phyloP scores from a whole-genome alignment of 2,888 invertebrate genomes.

The Fragum whitleyi region DNA sequence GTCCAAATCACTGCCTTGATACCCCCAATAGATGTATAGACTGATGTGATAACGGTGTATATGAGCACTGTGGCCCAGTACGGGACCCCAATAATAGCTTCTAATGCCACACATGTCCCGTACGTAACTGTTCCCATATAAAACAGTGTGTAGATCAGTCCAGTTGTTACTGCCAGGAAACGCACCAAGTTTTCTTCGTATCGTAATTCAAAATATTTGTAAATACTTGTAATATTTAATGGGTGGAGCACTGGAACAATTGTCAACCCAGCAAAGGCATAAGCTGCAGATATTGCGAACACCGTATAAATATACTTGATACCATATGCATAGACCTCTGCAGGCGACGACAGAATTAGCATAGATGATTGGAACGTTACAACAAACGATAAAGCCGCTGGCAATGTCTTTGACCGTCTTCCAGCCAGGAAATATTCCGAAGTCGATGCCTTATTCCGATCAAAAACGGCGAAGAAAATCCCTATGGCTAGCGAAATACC shows the following conservation, averaged over 20 bases:
- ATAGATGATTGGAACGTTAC: slow-evolving; percentile 56
- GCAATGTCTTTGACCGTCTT: slow-evolving; percentile 15
- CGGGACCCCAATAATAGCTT: slow-evolving; percentile 35
- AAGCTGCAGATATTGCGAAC: slow-evolving; percentile 24
- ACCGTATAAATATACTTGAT: background rate
- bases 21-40: slow-evolving; percentile 50
- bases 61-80: slow-evolving; percentile 43
- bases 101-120: slow-evolving; percentile 42
- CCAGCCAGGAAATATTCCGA: slow-evolving; percentile 45
- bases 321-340: slow-evolving; percentile 40
- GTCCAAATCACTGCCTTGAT: slow-evolving; percentile 58
- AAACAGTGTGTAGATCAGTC: slow-evolving; percentile 35
- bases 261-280: slow-evolving; percentile 19
- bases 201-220: slow-evolving; percentile 37
- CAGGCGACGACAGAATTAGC: slow-evolving; percentile 41
- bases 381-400: slow-evolving; percentile 48
- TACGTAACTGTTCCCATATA: slow-evolving; percentile 49
- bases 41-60: slow-evolving; percentile 36
- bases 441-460: slow-evolving; percentile 20
- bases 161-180: slow-evolving; percentile 24
- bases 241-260: slow-evolving; percentile 44
- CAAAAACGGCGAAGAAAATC: slow-evolving; percentile 41
- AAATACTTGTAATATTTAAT: slow-evolving; percentile 38
- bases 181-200: slow-evolving; percentile 41
- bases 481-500: slow-evolving; percentile 41